These are phyloP conservation scores for Proterorhinus semilunaris DNA, from an alignment of 2,113 vertebrate species.

Conservation along the genomic window DNA sequence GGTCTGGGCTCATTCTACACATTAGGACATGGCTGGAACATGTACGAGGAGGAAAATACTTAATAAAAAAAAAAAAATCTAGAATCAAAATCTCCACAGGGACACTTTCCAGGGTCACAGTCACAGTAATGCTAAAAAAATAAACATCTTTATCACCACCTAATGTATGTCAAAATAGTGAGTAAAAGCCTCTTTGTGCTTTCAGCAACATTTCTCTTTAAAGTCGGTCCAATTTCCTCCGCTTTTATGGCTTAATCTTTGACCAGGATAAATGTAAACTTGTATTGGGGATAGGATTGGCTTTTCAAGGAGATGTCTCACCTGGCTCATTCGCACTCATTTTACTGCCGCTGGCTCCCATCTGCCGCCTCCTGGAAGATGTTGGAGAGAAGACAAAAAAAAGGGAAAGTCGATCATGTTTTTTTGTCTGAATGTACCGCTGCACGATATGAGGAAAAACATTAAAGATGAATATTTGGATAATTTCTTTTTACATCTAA, in stretches of 20 bases:
- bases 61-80: no score
- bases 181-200: neutral
- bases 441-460: no score
- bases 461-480: no score
- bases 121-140: no score
- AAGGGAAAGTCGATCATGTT: no score
- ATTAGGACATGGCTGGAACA: no score
- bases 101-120: no score
- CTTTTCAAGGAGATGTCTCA: neutral
- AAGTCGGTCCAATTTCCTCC: neutral
- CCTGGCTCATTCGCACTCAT: neutral
- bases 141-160: neutral
- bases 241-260: constrained; percentile 4
- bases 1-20: no score
- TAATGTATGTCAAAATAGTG: neutral
- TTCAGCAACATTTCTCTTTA: neutral
- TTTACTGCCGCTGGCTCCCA: neutral
- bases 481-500: no score
- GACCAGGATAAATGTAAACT: neutral
- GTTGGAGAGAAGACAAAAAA: neutral
- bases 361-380: neutral
- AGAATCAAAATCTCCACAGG: no score
- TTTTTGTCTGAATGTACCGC: neutral
- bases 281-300: neutral
- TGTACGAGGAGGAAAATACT: no score